Evolutionary conservation across 2,888 invertebrate genomes (phyloP), one percentile per base, ranked within the genome.

Genomic region (Chorisops tibialis): DNA sequence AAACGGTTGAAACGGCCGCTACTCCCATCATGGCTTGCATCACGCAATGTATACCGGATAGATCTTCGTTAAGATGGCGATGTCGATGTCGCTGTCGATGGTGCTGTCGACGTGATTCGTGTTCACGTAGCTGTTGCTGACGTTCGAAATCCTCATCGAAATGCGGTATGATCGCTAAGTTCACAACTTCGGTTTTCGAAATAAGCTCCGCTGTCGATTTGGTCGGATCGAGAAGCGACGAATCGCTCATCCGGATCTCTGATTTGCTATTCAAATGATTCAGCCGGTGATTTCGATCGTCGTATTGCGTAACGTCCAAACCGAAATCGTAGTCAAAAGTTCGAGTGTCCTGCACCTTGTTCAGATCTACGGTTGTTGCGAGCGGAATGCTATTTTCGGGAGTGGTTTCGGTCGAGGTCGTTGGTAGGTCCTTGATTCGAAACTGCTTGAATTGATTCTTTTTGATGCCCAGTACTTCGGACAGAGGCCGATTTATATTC

Each of bases 11-110:
- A 39, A 78, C 72, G 43, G 78, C 78, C 41, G 78, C 78, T 64
- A 78, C 74, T 62, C 74, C 78, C 76, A 79, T 77, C 72, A 78
- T 76, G 68, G 75, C 75, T 73, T 79, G 79, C 78, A 79, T 78
- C 66, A 78, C 73, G 71, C 77, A 78, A 70, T 79, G 79, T 62
- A 78, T 75, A 60, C 76, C 75, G 7, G 78, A 76, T 63, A 78
- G 65, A 59, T 78, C 78, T 67, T 78, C 74, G 21, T 76, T 75
- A 49, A 71, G 71, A 54, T 74, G 75, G 4, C 63, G 21, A 43
- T 62, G 62, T 1, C 75, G 73, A 64, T 75, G 75, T 4, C 75
- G 72, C 35, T 76, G 74, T 9, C 75, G 70, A 66, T 77, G 74
- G 62, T 77, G 77, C 9, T 64, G 61, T 1, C 62, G 48, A n/a